Percentiles rank a stretch among this genome's conserved stretches.
These are phyloP conservation scores for Lithophane leautieri DNA, from an alignment of 2,888 invertebrate species.

Conservation along the genomic window DNA sequence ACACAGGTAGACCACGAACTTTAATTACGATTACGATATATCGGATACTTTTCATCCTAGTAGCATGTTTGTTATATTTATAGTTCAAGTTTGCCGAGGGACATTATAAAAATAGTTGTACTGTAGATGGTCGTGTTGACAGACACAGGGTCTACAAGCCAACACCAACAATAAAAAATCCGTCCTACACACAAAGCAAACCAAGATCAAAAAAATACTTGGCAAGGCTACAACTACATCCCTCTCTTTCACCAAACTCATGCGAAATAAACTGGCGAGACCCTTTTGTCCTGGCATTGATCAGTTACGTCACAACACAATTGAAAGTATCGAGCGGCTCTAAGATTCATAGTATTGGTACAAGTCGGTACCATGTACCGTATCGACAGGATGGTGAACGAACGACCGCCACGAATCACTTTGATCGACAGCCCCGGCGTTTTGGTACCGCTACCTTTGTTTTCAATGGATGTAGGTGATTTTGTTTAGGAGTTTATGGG, in stretches of 20 bases:
- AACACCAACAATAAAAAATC: neutral
- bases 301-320: constrained; percentile 60
- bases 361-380: constrained; percentile 73
- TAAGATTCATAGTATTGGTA: constrained; percentile 70
- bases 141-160: neutral
- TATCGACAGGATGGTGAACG: constrained; percentile 71
- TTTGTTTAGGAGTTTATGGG: constrained; percentile 5
- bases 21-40: too few species aligned
- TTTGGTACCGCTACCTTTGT: constrained; percentile 12
- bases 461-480: constrained; percentile 28
- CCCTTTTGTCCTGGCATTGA: constrained; percentile 41
- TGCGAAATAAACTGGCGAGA: constrained; percentile 21
- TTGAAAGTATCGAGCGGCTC: constrained; percentile 61
- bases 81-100: too few species aligned
- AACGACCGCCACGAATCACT: constrained; percentile 64
- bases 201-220: neutral
- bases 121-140: neutral
- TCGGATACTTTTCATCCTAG: too few species aligned
- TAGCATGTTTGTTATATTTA: too few species aligned
- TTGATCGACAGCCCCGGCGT: constrained; percentile 67
- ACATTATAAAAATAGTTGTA: too few species aligned
- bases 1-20: too few species aligned
- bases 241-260: neutral
- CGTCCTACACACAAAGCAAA: neutral
- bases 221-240: neutral